Evolutionary conservation across 1,140 invertebrate species (phyloP), one percentile per base, ranked within the genome.

Genomic region (Caerostris extrusa): DNA sequence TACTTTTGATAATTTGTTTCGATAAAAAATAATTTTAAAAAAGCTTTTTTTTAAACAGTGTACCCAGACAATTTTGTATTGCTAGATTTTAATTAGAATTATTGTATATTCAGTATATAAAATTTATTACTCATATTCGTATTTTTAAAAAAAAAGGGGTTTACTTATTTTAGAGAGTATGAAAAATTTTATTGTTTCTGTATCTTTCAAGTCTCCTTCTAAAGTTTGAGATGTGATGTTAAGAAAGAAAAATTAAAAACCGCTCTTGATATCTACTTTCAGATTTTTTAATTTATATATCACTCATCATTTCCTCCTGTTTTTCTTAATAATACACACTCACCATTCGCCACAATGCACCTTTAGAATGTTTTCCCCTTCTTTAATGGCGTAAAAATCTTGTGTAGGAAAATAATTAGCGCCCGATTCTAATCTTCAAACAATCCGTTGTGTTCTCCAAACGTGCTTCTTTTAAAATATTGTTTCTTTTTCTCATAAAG

Each of bases 361-460:
- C 61, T 67, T 67, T 67, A 67, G 14, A 67, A 67, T 67, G n/a
- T 67, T 67, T 67, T 14, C 3, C 17, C 6, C 61, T 67, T 67
- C 6, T 17, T 17, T 6, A n/a, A 4, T 14, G 50, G 3, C 7
- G 12, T 5, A 77, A 77, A 34, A 77, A 77, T 17, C 61, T 77
- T 10, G 10, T 12, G 34, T 77, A 50, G 7, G 3, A 34, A 85
- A 85, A 85, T 85, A 85, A 58, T 85, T 85, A 85, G 83, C 57
- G 56, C 57, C 57, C 19, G 17, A 85, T 58, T 85, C 55, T 85
- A 60, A 85, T 85, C 83, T 85, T 56, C 56, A 58, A 85, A 57
- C 56, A 85, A 58, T 58, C 34, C 34, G 19, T 50, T 77, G 19
- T 77, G 8, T 50, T 77, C 10, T 50, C 53, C 10, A 4, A 12